Conservation (phyloP, 2,113 vertebrate genomes). For the Uria lomvia region DNA sequence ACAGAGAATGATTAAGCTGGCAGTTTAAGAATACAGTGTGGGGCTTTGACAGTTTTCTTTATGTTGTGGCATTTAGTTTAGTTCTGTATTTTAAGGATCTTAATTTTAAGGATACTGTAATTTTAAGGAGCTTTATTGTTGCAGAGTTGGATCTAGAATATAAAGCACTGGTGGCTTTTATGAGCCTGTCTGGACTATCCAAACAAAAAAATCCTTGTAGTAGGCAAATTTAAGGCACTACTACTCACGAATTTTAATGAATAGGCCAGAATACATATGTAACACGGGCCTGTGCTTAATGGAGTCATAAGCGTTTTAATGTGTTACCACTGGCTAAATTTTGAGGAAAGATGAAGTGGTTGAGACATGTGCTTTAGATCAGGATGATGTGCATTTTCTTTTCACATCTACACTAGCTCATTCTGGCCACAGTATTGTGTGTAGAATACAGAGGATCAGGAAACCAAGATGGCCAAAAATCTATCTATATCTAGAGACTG, state of each 20-base stretch:
- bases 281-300: neutral
- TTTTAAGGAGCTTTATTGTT: constrained; percentile 28
- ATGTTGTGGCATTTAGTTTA: constrained; percentile 4
- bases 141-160: neutral
- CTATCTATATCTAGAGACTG: neutral
- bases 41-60: neutral
- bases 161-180: neutral
- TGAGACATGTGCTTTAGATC: constrained; percentile 30
- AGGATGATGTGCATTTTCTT: neutral
- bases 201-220: constrained; percentile 47
- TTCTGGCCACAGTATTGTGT: neutral
- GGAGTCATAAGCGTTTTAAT: neutral
- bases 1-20: constrained; percentile 23
- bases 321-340: neutral
- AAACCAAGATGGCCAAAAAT: neutral
- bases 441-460: neutral
- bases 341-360: neutral
- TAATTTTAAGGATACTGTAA: too few species aligned
- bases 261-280: neutral
- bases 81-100: too few species aligned
- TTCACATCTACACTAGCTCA: neutral
- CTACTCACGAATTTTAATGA: constrained; percentile 12
- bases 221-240: neutral
- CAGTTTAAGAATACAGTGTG: constrained; percentile 13
- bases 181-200: neutral